Percentiles rank a stretch among this genome's conserved stretches.
Conservation (phyloP, 2,888 invertebrate species). For the Seira musarum region DNA sequence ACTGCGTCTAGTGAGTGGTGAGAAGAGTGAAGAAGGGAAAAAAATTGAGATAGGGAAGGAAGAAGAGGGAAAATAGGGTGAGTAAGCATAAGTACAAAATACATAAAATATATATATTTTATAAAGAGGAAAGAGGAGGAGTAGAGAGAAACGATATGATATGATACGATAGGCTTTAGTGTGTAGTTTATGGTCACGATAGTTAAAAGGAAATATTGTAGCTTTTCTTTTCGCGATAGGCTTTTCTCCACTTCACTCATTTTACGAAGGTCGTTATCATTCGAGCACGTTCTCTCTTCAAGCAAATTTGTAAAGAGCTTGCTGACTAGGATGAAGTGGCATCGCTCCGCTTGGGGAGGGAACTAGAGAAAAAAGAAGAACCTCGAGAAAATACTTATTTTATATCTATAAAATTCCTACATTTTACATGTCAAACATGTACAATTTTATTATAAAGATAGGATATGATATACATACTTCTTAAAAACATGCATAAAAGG, state of each 20-base stretch:
- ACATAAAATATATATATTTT: too few species aligned
- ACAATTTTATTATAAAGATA: too few species aligned
- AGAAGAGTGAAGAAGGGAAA: constrained; percentile 45
- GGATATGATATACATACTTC: too few species aligned
- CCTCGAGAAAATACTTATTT: too few species aligned
- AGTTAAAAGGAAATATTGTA: constrained; percentile 53
- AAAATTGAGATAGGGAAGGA: neutral
- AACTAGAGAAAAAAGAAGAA: too few species aligned
- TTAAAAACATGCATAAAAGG: too few species aligned
- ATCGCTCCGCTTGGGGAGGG: too few species aligned
- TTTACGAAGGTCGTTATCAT: constrained; percentile 41
- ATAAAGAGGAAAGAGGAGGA: too few species aligned
- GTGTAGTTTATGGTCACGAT: constrained; percentile 46
- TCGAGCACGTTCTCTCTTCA: constrained; percentile 45
- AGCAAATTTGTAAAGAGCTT: constrained; percentile 58
- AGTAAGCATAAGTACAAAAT: constrained; percentile 23
- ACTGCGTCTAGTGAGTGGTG: constrained; percentile 43
- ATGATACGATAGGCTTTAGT: too few species aligned
- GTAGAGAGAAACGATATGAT: too few species aligned
- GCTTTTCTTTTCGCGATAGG: constrained; percentile 50
- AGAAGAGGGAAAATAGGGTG: constrained; percentile 18
- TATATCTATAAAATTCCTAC: too few species aligned
- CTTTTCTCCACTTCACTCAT: constrained; percentile 59
- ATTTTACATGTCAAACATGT: too few species aligned
- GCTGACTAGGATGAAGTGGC: constrained; percentile 58